Conservation (phyloP, 2,797 vertebrate species). For the Gorsachius magnificus region DNA sequence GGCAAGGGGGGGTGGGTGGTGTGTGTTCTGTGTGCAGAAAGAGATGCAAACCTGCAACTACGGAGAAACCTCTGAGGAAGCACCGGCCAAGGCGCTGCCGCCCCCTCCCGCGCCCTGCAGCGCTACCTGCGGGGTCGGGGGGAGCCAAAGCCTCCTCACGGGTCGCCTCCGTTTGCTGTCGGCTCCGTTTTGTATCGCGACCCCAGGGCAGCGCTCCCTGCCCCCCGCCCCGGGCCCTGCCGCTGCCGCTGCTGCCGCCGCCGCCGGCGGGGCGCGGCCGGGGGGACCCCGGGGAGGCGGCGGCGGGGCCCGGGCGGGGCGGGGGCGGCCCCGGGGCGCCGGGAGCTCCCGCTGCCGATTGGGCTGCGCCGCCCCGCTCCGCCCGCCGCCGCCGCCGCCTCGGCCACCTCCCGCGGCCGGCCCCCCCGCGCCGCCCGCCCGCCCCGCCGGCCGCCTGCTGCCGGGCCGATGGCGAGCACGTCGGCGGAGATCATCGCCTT, state of each 20-base stretch:
- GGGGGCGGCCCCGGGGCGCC: neutral
- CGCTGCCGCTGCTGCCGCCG: no score
- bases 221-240: no score
- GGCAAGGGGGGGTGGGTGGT: no score
- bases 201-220: neutral
- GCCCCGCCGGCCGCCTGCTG: neutral
- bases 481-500: conserved; percentile 89
- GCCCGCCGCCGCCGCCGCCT: neutral
- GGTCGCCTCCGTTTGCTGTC: neutral
- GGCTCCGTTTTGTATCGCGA: no score
- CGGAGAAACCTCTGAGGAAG: neutral
- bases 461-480: conserved; percentile 78
- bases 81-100: neutral
- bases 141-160: rapidly evolving
- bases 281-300: neutral
- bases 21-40: rapidly evolving
- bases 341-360: neutral
- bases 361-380: neutral
- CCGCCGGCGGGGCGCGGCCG: no score
- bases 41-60: neutral
- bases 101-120: neutral
- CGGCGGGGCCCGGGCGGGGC: neutral
- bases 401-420: no score
- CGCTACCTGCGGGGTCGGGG: neutral
- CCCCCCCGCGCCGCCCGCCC: neutral